Evolutionary conservation across 2,113 vertebrate genomes (phyloP).

Genomic region (Xiphophorus hellerii): DNA sequence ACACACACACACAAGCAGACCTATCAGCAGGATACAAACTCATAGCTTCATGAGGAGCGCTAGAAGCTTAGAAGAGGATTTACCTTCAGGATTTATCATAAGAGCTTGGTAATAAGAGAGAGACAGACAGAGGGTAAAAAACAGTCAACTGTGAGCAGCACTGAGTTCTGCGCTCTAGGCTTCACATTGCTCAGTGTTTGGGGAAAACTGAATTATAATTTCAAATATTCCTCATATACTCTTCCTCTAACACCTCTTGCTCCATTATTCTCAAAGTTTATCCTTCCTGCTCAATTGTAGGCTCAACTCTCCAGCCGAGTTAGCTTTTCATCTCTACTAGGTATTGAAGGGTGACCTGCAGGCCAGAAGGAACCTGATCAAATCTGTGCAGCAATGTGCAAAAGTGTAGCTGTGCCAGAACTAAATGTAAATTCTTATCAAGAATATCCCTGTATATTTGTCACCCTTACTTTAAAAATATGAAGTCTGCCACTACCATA

Average conservation of each 20-base stretch:
- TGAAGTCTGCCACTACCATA: no score
- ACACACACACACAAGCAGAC: slow-evolving; percentile 5
- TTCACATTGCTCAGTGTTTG: slow-evolving; percentile 10
- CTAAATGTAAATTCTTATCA: no score
- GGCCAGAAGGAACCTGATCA: slow-evolving; percentile 19
- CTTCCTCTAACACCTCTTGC: not conserved
- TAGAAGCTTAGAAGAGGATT: slow-evolving; percentile 55
- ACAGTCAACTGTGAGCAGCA: slow-evolving; percentile 39
- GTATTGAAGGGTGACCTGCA: slow-evolving; percentile 14
- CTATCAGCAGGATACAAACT: slow-evolving; percentile 19
- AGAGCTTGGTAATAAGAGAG: slow-evolving; percentile 45
- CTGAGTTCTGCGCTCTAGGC: slow-evolving; percentile 38
- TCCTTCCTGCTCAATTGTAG: slow-evolving; percentile 8
- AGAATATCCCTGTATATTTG: no score
- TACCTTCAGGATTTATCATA: slow-evolving; percentile 61
- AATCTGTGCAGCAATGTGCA: not conserved
- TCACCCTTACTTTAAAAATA: no score
- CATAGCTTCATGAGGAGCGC: slow-evolving; percentile 12
- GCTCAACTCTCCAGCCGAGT: slow-evolving; percentile 33
- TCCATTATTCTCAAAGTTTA: slow-evolving; percentile 27
- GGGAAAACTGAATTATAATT: slow-evolving; percentile 58
- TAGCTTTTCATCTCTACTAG: slow-evolving; percentile 9
- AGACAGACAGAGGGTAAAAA: slow-evolving; percentile 34
- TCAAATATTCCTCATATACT: slow-evolving; percentile 47
- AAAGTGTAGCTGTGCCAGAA: not conserved